These are phyloP conservation scores for Tetragonula clypearis DNA, from an alignment of 1,140 invertebrate genomes.

Conservation along the genomic window DNA sequence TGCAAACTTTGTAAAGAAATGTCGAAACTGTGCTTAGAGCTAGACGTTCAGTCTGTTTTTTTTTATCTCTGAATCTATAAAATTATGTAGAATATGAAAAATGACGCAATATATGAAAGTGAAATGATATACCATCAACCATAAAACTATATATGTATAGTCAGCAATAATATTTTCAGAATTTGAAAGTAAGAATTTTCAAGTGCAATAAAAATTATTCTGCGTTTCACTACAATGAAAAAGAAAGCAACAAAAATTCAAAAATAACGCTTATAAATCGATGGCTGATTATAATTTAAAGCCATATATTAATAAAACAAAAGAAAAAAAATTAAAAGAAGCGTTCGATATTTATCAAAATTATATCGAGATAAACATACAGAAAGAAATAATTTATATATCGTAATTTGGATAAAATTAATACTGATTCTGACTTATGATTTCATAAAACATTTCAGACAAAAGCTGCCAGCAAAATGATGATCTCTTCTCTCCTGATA, in stretches of 20 bases:
- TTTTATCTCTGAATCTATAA: neutral
- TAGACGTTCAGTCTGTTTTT: neutral
- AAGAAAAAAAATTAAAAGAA: neutral
- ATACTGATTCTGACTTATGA: too few species aligned
- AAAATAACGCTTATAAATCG: neutral
- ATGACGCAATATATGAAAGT: neutral
- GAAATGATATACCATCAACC: too few species aligned
- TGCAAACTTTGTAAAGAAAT: neutral
- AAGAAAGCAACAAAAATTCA: too few species aligned
- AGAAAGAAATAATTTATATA: conserved; percentile 11
- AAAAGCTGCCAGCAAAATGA: conserved; percentile 22
- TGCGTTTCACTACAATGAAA: too few species aligned
- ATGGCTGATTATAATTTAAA: neutral
- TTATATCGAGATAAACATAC: conserved; percentile 1
- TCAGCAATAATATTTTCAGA: neutral
- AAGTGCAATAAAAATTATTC: too few species aligned
- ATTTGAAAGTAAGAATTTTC: too few species aligned
- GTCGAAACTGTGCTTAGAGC: neutral
- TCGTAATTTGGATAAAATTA: neutral
- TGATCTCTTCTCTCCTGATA: conserved; percentile 3
- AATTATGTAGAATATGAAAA: neutral
- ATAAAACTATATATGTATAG: too few species aligned
- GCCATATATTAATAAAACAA: neutral
- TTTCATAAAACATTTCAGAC: conserved; percentile 37
- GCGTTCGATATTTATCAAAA: neutral